Percentiles rank a stretch among this genome's conserved stretches.
Conservation (phyloP, 2,797 vertebrate species). For the Gastrophryne carolinensis region DNA sequence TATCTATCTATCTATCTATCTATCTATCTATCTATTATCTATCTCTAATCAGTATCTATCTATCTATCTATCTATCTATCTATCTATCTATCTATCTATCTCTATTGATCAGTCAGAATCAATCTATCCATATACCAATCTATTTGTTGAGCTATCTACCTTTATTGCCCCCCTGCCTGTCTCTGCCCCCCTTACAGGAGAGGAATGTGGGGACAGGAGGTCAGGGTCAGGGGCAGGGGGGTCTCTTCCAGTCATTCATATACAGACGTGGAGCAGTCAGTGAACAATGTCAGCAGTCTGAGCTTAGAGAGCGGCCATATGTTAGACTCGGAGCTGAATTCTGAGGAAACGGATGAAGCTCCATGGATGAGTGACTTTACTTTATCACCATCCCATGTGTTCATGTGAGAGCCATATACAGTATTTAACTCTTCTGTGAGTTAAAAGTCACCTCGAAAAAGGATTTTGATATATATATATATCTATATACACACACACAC, state of each 20-base stretch:
- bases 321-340: conserved; percentile 4
- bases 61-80: neutral
- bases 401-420: neutral
- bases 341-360: conserved; percentile 33
- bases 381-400: conserved; percentile 38
- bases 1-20: too few relatives aligned
- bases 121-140: too few relatives aligned
- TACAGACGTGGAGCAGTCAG: neutral
- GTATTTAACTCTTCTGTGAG: neutral
- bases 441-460: neutral
- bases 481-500: too few relatives aligned
- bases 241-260: neutral
- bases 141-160: too few relatives aligned
- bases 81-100: neutral
- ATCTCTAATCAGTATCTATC: too few relatives aligned
- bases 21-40: too few relatives aligned
- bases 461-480: too few relatives aligned
- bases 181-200: too few relatives aligned
- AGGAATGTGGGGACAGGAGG: too few relatives aligned
- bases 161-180: too few relatives aligned
- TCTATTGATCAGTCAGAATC: neutral
- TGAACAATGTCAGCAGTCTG: neutral
- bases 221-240: too few relatives aligned
- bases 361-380: conserved; percentile 32
- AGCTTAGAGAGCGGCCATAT: neutral